phyloP scores from a whole-genome alignment of 2,113 vertebrate genomes.

The Zosterops hypoxanthus region DNA sequence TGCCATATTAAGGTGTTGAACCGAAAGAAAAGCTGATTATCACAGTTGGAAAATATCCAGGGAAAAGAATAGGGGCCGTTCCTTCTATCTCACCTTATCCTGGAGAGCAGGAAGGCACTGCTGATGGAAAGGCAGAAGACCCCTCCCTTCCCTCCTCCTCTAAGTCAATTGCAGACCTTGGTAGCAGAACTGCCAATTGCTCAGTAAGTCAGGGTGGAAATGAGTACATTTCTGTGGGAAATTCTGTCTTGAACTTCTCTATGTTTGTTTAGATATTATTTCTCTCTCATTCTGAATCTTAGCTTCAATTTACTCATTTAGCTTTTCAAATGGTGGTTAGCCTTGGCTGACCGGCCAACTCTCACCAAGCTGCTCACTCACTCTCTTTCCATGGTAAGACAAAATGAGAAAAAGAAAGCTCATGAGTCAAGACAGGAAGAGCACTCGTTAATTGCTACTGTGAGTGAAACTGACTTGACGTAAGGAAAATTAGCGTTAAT shows the following conservation, averaged over 20 bases:
- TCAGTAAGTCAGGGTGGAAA: neutral
- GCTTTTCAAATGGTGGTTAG: neutral
- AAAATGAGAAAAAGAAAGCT: neutral
- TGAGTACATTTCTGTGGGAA: neutral
- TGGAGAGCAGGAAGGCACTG: neutral
- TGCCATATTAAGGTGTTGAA: neutral
- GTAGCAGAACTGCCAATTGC: neutral
- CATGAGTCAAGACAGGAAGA: neutral
- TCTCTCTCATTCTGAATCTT: neutral
- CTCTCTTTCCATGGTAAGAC: neutral
- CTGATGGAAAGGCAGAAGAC: neutral
- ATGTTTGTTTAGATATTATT: neutral
- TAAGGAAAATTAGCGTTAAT: neutral
- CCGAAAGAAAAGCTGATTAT: neutral
- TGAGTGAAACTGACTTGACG: neutral
- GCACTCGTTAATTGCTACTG: neutral
- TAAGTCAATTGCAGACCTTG: neutral
- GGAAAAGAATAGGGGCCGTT: neutral
- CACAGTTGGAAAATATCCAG: neutral
- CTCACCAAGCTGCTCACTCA: accelerated
- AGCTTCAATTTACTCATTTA: neutral
- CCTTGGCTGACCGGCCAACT: neutral
- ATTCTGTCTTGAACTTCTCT: neutral
- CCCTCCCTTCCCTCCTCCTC: neutral
- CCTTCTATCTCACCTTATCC: neutral